Conservation (phyloP, 2,888 invertebrate species). For the Ectemnius continuus region DNA sequence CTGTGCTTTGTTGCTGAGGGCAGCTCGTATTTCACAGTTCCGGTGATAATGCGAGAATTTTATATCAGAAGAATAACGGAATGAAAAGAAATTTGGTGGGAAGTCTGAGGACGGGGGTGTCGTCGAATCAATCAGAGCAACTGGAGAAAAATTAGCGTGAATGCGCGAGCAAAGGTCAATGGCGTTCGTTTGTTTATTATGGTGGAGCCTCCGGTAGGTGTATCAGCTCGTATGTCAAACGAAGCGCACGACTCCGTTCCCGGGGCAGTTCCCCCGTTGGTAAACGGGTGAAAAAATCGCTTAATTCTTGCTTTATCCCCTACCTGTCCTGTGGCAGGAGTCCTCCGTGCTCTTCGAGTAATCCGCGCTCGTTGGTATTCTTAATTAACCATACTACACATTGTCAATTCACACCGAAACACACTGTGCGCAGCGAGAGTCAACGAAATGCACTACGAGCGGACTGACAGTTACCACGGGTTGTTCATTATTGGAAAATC, state of each 20-base stretch:
- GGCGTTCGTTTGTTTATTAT: constrained; percentile 67
- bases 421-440: constrained; percentile 59
- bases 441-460: constrained; percentile 61
- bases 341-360: constrained; percentile 50
- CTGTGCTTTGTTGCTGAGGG: not conserved
- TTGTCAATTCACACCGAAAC: constrained; percentile 56
- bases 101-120: not conserved
- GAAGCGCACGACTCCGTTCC: constrained; percentile 28
- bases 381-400: constrained; percentile 52
- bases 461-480: constrained; percentile 65
- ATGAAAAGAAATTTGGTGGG: not conserved
- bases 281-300: constrained; percentile 27
- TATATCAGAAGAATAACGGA: not conserved
- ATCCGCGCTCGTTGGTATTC: constrained; percentile 52
- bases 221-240: constrained; percentile 50
- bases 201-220: constrained; percentile 53
- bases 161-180: constrained; percentile 54
- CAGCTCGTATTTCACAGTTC: not conserved
- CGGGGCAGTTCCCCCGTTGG: constrained; percentile 17
- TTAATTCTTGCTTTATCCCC: constrained; percentile 21
- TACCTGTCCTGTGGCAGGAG: constrained; percentile 41
- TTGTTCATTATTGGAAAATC: constrained; percentile 65
- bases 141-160: constrained; percentile 31
- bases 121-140: not conserved
- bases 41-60: not conserved